Evolutionary conservation across 2,888 invertebrate genomes (phyloP).

Genomic region (Byasa hedistus): DNA sequence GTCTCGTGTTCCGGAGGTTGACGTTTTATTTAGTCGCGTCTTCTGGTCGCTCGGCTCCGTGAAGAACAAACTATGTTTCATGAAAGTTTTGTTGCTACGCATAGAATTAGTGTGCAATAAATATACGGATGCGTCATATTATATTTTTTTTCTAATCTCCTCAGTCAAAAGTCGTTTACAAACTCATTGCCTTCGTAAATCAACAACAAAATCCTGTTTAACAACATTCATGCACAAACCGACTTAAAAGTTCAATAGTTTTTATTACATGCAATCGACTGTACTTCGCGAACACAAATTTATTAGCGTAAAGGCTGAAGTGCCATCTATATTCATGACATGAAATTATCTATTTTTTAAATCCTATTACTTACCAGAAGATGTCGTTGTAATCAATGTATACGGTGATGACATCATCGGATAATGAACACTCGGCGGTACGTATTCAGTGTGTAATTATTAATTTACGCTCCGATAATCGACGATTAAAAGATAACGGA

Average conservation of each 20-base stretch:
- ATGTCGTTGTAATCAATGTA: slow-evolving; percentile 21
- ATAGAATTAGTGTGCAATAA: too few relatives aligned
- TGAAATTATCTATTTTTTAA: slow-evolving; percentile 1
- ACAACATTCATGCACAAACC: slow-evolving; percentile 31
- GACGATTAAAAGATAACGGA: slow-evolving; percentile 19
- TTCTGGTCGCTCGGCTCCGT: too few relatives aligned
- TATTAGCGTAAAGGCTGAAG: not conserved
- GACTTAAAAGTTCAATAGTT: slow-evolving; percentile 30
- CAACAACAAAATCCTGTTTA: slow-evolving; percentile 8
- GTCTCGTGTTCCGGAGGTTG: too few relatives aligned
- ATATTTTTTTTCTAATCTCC: too few relatives aligned
- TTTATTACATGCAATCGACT: slow-evolving; percentile 39
- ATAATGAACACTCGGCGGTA: slow-evolving; percentile 6
- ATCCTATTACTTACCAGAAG: slow-evolving; percentile 6
- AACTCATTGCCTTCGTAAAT: too few relatives aligned
- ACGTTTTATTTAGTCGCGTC: too few relatives aligned
- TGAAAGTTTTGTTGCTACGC: too few relatives aligned
- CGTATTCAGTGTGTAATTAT: slow-evolving; percentile 24
- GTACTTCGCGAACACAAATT: slow-evolving; percentile 12
- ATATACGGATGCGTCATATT: too few relatives aligned
- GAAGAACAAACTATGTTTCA: too few relatives aligned
- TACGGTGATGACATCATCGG: slow-evolving; percentile 11
- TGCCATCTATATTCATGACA: slow-evolving; percentile 20
- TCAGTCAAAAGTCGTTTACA: too few relatives aligned
- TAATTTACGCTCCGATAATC: slow-evolving; percentile 30